Base-by-base conservation (phyloP, 2,888 invertebrate species). In the Tinea pellionella region DNA sequence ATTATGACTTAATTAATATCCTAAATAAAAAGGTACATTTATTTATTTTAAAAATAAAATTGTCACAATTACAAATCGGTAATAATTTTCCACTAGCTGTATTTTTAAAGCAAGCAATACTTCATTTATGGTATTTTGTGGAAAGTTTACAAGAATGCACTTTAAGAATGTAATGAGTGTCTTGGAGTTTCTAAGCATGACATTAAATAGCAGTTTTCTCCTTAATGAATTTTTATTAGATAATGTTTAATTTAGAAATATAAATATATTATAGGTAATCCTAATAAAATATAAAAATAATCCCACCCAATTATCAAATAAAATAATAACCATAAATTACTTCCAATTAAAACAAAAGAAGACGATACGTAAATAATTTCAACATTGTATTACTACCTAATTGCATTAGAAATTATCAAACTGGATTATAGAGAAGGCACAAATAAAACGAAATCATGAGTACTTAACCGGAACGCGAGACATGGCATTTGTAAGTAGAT, bases 401-500 rank as follows among this genome's bases (percentile, higher is more conserved):
- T 53, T 53, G 53, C 53, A 84, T 84, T 86, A 86, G 86, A 86
- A 84, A 86, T 81, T 84, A 82, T 83, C 80, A 84, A 84, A 83
- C 80, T 80, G 82, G 82, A 81, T 83, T 84, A 16, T 59, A 53
- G 47, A 47, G 47, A 51, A 18, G 4, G 53, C 57, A 81, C 80
- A 84, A 84, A 85, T 84, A 85, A 82, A 43, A 87, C 84, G 85
- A 86, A 87, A 85, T 85, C 84, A 86, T 79, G 85, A 85, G 84
- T 87, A 85, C 83, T 84, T 86, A 86, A 87, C 84, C 82, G 85
- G 85, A 86, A 86, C 85, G 85, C 83, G 79, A 87, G 85, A 86
- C 85, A 83, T 85, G 86, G 87, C 85, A 88, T 86, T 86, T 85
- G 86, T 86, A 88, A 88, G 87, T 86, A 85, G 86, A 85, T 85